Conservation (phyloP, 2,888 invertebrate species). For the Aphelenchoides bicaudatus region DNA sequence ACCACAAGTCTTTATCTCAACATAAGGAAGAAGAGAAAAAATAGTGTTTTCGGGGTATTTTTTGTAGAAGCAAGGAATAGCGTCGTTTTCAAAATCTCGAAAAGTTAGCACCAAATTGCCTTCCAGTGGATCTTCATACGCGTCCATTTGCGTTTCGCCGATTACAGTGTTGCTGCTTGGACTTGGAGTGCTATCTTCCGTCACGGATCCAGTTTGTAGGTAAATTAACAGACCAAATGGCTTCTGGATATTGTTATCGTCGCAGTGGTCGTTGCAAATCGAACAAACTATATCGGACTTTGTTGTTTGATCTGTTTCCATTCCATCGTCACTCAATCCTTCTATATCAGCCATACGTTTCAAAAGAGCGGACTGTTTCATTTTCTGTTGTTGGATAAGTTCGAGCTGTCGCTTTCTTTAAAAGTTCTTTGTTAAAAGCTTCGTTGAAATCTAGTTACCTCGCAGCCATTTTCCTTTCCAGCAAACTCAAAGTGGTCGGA, state of each 20-base stretch:
- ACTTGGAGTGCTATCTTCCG: background rate
- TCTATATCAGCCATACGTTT: slow-evolving; percentile 42
- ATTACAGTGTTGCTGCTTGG: too few species aligned
- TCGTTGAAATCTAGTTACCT: background rate
- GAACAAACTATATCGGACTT: slow-evolving; percentile 40
- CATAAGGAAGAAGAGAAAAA: slow-evolving; percentile 14
- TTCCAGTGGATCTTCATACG: background rate
- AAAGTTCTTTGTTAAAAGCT: background rate
- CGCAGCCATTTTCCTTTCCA: background rate
- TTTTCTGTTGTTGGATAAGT: slow-evolving; percentile 23
- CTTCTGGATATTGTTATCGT: slow-evolving; percentile 32
- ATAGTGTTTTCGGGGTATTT: background rate
- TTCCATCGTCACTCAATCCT: slow-evolving; percentile 40
- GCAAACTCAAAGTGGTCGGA: background rate
- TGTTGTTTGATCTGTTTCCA: slow-evolving; percentile 40
- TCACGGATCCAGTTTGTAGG: slow-evolving; percentile 25
- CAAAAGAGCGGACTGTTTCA: slow-evolving; percentile 38
- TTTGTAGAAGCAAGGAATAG: background rate
- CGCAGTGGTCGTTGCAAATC: slow-evolving; percentile 45
- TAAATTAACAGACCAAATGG: slow-evolving; percentile 42
- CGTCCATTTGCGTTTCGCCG: background rate
- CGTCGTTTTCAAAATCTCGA: background rate
- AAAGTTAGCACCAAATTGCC: background rate
- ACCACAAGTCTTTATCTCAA: slow-evolving; percentile 71
- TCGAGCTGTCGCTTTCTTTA: slow-evolving; percentile 26